phyloP scores from a whole-genome alignment of 1,140 invertebrate species.

The Magallana gigas region DNA sequence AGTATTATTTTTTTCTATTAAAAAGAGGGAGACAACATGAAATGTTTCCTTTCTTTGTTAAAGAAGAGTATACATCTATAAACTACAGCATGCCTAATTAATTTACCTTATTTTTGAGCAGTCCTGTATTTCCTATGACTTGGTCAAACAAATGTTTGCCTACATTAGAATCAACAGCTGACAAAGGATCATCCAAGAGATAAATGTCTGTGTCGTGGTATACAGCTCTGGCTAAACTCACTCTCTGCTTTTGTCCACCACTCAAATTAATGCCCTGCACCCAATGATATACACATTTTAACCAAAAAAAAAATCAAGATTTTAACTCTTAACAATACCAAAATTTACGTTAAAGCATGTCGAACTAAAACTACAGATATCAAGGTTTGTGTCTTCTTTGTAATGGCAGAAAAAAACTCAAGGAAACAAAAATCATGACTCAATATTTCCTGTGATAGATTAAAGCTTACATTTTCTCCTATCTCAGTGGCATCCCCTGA shows the following conservation, averaged over 20 bases:
- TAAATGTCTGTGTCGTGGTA: slow-evolving; percentile 84
- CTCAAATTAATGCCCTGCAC: slow-evolving; percentile 77
- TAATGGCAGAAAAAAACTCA: too few species aligned
- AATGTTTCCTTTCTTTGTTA: too few species aligned
- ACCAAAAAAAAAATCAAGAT: too few species aligned
- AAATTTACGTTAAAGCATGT: too few species aligned
- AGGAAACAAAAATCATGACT: neutral
- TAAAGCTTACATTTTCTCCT: slow-evolving; percentile 73
- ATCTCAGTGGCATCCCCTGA: slow-evolving; percentile 85
- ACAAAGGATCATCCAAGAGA: slow-evolving; percentile 84
- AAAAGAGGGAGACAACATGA: too few species aligned
- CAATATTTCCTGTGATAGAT: neutral
- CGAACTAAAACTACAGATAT: too few species aligned
- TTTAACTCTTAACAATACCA: too few species aligned
- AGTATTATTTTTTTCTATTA: too few species aligned
- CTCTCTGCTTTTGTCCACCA: slow-evolving; percentile 81
- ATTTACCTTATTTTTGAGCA: slow-evolving; percentile 81
- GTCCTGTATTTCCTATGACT: slow-evolving; percentile 78
- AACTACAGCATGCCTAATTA: neutral
- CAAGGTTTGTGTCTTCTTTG: too few species aligned
- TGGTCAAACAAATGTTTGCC: slow-evolving; percentile 74
- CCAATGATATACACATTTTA: neutral
- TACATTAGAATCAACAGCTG: slow-evolving; percentile 80
- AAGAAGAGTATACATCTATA: too few species aligned
- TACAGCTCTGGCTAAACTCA: slow-evolving; percentile 79